These are phyloP conservation scores for Galbula dea DNA, from an alignment of 2,113 vertebrate species.

Conservation along the genomic window DNA sequence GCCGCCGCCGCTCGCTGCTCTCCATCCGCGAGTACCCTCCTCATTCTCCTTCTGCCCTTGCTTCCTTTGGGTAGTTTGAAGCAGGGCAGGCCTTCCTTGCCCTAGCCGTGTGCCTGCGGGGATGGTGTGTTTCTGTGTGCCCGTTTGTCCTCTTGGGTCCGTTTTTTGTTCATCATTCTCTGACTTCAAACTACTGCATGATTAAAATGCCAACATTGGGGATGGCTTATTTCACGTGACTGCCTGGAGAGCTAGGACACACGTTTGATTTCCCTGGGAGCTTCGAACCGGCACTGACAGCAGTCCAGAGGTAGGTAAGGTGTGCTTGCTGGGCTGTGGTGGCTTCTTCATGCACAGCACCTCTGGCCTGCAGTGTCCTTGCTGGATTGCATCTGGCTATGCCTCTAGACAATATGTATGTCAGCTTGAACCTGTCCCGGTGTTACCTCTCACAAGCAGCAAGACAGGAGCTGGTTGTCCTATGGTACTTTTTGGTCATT, in stretches of 20 bases:
- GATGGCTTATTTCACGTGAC: neutral
- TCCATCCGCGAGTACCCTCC: no score
- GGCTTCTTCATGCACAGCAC: neutral
- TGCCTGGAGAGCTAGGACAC: neutral
- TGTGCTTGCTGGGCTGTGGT: neutral
- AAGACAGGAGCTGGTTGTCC: neutral
- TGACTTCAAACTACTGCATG: neutral
- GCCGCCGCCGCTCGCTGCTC: neutral
- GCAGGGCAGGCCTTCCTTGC: neutral
- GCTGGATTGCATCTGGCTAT: neutral
- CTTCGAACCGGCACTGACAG: accelerated
- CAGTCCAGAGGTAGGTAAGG: neutral
- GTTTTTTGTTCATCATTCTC: neutral
- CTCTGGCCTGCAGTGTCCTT: neutral
- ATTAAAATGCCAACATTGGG: neutral
- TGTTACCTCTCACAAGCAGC: accelerated
- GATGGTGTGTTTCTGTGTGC: accelerated
- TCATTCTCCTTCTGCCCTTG: neutral
- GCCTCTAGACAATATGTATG: accelerated
- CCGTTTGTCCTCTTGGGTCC: neutral
- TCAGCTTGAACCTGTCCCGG: neutral
- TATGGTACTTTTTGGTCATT: neutral
- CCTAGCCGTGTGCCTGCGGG: neutral
- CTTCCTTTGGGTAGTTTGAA: neutral
- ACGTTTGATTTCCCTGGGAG: neutral